These are phyloP conservation scores for Lumbricus terrestris DNA, from an alignment of 2,888 invertebrate genomes.

Conservation along the genomic window DNA sequence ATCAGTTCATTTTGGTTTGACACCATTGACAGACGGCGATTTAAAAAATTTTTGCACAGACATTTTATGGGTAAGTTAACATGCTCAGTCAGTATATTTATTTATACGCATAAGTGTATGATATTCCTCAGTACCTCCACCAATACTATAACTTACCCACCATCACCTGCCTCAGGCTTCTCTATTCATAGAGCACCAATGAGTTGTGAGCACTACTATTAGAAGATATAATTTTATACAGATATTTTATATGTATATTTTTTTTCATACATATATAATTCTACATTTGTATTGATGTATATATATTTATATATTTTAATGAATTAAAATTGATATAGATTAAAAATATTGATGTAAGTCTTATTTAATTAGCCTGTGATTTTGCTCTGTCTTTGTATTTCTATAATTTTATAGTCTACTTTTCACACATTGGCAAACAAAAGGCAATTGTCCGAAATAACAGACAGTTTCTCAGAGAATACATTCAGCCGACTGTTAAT, in stretches of 20 bases:
- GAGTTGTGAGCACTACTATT: too few species aligned
- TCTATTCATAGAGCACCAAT: too few species aligned
- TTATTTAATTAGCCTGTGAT: neutral
- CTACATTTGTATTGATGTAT: neutral
- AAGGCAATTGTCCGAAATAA: neutral
- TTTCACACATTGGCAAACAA: neutral
- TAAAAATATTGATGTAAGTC: neutral
- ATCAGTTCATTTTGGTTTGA: neutral
- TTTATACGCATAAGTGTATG: neutral
- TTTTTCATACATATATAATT: neutral
- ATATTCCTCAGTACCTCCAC: too few species aligned
- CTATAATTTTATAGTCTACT: neutral
- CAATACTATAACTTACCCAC: too few species aligned
- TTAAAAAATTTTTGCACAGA: neutral
- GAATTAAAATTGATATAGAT: neutral
- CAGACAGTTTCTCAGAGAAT: neutral
- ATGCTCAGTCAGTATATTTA: neutral
- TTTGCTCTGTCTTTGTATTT: neutral
- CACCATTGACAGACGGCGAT: neutral
- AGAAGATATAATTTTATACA: too few species aligned
- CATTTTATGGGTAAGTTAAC: neutral
- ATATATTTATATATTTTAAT: neutral
- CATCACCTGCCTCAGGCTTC: too few species aligned
- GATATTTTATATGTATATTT: too few species aligned
- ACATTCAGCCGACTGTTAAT: neutral